These are phyloP conservation scores for Sinotaia quadrata DNA, from an alignment of 2,888 invertebrate genomes.

Conservation along the genomic window DNA sequence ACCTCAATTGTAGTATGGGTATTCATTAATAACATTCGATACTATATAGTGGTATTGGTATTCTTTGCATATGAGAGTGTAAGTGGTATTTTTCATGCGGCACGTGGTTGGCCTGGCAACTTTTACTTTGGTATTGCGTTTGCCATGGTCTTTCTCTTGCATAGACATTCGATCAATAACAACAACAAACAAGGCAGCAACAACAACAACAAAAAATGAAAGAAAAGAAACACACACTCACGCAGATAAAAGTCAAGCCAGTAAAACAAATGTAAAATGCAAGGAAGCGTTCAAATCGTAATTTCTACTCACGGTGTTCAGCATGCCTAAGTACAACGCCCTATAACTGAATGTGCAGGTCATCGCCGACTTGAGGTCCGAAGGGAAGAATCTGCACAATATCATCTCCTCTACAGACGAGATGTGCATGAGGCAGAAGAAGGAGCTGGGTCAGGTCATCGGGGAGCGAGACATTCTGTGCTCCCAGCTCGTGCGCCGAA, in stretches of 20 bases:
- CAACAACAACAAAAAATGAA: background rate
- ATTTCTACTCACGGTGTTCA: background rate
- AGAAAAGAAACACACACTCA: too few relatives aligned
- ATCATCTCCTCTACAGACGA: conserved; percentile 81
- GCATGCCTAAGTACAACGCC: background rate
- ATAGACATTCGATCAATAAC: too few relatives aligned
- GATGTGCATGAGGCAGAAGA: conserved; percentile 79
- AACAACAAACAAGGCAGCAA: background rate
- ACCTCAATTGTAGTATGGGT: too few relatives aligned
- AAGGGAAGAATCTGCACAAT: conserved; percentile 81
- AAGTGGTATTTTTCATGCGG: too few relatives aligned
- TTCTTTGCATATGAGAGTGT: too few relatives aligned
- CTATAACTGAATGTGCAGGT: conserved; percentile 74
- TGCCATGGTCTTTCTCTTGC: too few relatives aligned
- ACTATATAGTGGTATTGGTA: too few relatives aligned
- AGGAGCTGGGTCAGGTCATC: conserved; percentile 79
- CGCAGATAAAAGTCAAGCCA: conserved; percentile 73
- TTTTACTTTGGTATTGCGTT: too few relatives aligned
- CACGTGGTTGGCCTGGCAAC: too few relatives aligned
- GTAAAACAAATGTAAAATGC: background rate
- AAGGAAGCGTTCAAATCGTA: background rate
- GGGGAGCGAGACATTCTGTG: conserved; percentile 82
- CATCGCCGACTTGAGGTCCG: conserved; percentile 78
- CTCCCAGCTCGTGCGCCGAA: conserved; percentile 86
- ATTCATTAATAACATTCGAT: too few relatives aligned